Evolutionary conservation across 2,797 vertebrate species (phyloP), one percentile per base, ranked within the genome.

Genomic region (Trematomus bernacchii): DNA sequence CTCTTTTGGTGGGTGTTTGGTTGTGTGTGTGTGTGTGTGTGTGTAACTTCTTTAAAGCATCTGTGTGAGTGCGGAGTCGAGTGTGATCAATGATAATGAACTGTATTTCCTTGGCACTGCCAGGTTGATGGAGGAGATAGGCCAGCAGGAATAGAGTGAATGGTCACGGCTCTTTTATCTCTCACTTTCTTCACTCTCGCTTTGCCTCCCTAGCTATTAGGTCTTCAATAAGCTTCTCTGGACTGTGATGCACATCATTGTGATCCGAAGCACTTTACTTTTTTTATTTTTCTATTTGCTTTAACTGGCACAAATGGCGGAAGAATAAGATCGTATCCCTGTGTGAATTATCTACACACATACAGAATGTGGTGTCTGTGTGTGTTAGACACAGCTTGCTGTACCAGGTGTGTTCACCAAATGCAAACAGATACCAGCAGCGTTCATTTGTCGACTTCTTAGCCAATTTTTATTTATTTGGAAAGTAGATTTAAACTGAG

Each of bases 61-160:
- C 57, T 70, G 59, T 43, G 58, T 54, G 71, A 65, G 73, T 37
- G 19, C 40, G 47, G 66, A 62, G 62, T 63, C 55, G 14, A 37
- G 60, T 71, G 69, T 87, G 82, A 90, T 91, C 79, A 86, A 77
- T 84, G 87, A 87, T 87, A 85, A 90, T 86, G 82, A 91, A 84
- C 67, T 73, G 83, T 73, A 76, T 89, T 90, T 88, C 84, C 85
- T 79, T 80, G 78, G 77, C 66, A 62, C 63, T 85, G 90, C 76
- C 87, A 89, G 77, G 73, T 77, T 90, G 87, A 89, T 85, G 80
- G 87, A 91, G 62, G 78, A 85, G 85, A 85, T 52, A 61, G 71
- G 67, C 64, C 53, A 48, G 73, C 52, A 23, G 72, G 73, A 87
- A 79, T 52, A 75, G 54, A 84, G 68, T 71, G 73, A 75, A 82